These are phyloP conservation scores for Ennomos erosarius DNA, from an alignment of 2,888 invertebrate genomes.

Conservation along the genomic window DNA sequence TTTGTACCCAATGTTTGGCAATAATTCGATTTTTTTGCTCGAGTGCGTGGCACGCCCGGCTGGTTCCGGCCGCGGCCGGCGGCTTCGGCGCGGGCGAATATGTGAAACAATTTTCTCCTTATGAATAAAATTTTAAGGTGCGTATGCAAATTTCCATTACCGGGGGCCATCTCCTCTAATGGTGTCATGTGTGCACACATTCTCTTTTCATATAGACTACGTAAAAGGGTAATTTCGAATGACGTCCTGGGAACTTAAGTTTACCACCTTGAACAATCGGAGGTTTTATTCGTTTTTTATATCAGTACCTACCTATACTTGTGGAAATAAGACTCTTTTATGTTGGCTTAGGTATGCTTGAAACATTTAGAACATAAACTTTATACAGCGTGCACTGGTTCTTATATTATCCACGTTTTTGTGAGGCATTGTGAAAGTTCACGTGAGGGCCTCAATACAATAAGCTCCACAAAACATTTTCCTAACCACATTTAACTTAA, in stretches of 20 bases:
- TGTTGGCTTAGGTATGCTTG: slow-evolving; percentile 3
- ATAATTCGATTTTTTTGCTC: slow-evolving; percentile 78
- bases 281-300: slow-evolving; percentile 35
- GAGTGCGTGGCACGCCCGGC: slow-evolving; percentile 56
- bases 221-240: slow-evolving; percentile 66
- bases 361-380: slow-evolving; percentile 1
- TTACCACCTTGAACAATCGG: slow-evolving; percentile 44
- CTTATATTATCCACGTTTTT: slow-evolving; percentile 15
- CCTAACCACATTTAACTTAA: slow-evolving; percentile 44
- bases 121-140: slow-evolving; percentile 84
- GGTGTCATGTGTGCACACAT: slow-evolving; percentile 74
- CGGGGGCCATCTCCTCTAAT: slow-evolving; percentile 70
- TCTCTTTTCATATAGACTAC: slow-evolving; percentile 71
- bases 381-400: background rate
- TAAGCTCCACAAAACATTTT: slow-evolving; percentile 31
- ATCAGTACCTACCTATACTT: slow-evolving; percentile 16
- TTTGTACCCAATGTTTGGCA: slow-evolving; percentile 62
- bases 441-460: slow-evolving; percentile 27
- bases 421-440: slow-evolving; percentile 21
- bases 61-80: slow-evolving; percentile 23
- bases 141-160: slow-evolving; percentile 83
- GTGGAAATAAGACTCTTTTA: slow-evolving; percentile 23
- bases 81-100: slow-evolving; percentile 49
- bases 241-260: slow-evolving; percentile 46
- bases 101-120: slow-evolving; percentile 82